Evolutionary conservation across 2,113 vertebrate species (phyloP).

Genomic region (Gasterosteus aculeatus): DNA sequence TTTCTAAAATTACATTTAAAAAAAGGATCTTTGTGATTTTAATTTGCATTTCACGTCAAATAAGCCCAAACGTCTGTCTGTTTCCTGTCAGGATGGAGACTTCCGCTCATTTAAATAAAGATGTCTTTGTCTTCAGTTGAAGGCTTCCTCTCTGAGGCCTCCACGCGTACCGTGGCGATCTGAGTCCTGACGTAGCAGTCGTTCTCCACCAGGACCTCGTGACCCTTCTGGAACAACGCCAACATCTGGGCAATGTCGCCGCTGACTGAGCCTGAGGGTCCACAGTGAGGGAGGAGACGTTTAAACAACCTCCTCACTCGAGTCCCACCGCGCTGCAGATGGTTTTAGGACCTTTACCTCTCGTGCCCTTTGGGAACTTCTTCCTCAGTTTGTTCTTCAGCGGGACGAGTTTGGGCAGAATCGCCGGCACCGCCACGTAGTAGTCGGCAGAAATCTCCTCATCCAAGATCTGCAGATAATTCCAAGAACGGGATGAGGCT

Average conservation of each 20-base stretch:
- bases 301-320: too few relatives aligned
- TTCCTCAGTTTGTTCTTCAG: slow-evolving; percentile 87
- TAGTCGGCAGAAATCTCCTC: slow-evolving; percentile 89
- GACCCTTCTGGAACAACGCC: slow-evolving; percentile 83
- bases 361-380: slow-evolving; percentile 87
- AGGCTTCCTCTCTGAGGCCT: background rate
- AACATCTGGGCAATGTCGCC: slow-evolving; percentile 87
- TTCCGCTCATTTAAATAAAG: too few relatives aligned
- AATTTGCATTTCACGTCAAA: background rate
- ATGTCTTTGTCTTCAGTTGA: background rate
- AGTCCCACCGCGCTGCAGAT: too few relatives aligned
- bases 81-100: too few relatives aligned
- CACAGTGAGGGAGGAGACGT: background rate
- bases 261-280: slow-evolving; percentile 83
- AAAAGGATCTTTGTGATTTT: too few relatives aligned
- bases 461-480: slow-evolving; percentile 85
- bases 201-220: slow-evolving; percentile 83
- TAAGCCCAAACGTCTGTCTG: background rate
- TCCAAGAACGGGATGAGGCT: background rate
- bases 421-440: slow-evolving; percentile 89
- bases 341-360: slow-evolving; percentile 59
- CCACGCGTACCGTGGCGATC: slow-evolving; percentile 50
- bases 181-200: slow-evolving; percentile 80
- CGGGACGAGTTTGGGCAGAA: slow-evolving; percentile 82
- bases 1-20: background rate